Evolutionary conservation across 53 echinoderm and acorn worm species (phyloP), one percentile per base, ranked within the genome.

Genomic region (Paracentrotus lividus): DNA sequence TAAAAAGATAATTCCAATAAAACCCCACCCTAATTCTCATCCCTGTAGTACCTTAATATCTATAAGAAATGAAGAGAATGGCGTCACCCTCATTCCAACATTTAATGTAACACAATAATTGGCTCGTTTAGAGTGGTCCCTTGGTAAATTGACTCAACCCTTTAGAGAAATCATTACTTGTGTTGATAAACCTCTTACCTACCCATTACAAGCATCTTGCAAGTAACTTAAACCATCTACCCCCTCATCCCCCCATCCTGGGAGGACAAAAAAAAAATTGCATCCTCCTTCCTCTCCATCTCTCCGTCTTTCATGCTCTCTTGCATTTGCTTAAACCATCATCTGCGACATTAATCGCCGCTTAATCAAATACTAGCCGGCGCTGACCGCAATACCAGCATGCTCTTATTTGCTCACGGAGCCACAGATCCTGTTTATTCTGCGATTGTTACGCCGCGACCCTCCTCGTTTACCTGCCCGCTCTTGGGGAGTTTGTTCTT

Each of bases 341-440:
- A 44, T 64, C 60, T 38, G 24, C 38, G 64, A 89, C 89, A 89
- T 89, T 89, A 89, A 89, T 89, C 89, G 89, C 64, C 64, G 89
- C 89, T 89, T 89, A 89, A 89, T 89, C 89, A 89, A 89, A 89
- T 89, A 89, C 64, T 40, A 61, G 43, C 89, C 45, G 40, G 24
- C 8, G 43, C 64, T 61, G 59, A 58, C 89, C 64, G 89, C 60
- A 38, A 64, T 89, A 60, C 57, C 89, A 16, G 64, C 43, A 14
- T 4, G 21, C 43, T 64, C 32, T 40, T 89, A 89, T 89, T 89
- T 89, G 89, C 89, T 60, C 89, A 89, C 89, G 89, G n/a, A 61
- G 89, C 42, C 64, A 59, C 89, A 29, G 89, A 89, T 89, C 89
- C 89, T 89, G 89, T 89, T 89, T 89, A 89, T 89, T 89, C 27